These are phyloP conservation scores for Peromyscus nudipes DNA, from an alignment of 2,797 vertebrate genomes.

Conservation along the genomic window DNA sequence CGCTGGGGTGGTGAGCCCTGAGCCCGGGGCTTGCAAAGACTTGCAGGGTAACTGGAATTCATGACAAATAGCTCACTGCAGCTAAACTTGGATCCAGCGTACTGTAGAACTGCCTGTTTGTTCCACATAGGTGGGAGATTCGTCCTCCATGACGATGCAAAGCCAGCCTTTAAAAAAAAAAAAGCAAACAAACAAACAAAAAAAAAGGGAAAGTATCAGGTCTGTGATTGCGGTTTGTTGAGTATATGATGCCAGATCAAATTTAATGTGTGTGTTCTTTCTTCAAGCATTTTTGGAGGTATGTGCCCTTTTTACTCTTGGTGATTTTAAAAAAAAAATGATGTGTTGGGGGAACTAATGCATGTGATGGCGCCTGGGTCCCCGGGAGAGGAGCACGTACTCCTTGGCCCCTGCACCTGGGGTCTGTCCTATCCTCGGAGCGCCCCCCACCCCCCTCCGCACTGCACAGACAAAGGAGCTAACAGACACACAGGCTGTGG, in stretches of 20 bases:
- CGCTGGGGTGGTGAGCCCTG: slow-evolving; percentile 53
- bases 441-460: slow-evolving; percentile 67
- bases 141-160: slow-evolving; percentile 71
- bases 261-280: slow-evolving; percentile 65
- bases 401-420: slow-evolving; percentile 75
- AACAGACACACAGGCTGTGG: slow-evolving; percentile 83
- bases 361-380: slow-evolving; percentile 79
- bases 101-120: slow-evolving; percentile 74
- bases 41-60: slow-evolving; percentile 81
- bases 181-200: neutral
- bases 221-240: slow-evolving; percentile 75
- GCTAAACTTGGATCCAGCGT: slow-evolving; percentile 81
- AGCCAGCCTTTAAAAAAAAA: slow-evolving; percentile 1
- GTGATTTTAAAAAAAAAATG: slow-evolving; percentile 66
- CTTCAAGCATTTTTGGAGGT: slow-evolving; percentile 67
- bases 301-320: slow-evolving; percentile 40
- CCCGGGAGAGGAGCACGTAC: slow-evolving; percentile 78
- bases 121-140: slow-evolving; percentile 65
- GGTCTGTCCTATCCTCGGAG: slow-evolving; percentile 79
- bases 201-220: slow-evolving; percentile 51
- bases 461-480: slow-evolving; percentile 88
- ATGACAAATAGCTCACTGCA: slow-evolving; percentile 79
- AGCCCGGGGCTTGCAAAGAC: slow-evolving; percentile 81
- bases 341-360: slow-evolving; percentile 70
- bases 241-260: slow-evolving; percentile 59